Evolutionary conservation across 2,888 invertebrate genomes (phyloP), one percentile per base, ranked within the genome.

Genomic region (Stenodera caucasica): DNA sequence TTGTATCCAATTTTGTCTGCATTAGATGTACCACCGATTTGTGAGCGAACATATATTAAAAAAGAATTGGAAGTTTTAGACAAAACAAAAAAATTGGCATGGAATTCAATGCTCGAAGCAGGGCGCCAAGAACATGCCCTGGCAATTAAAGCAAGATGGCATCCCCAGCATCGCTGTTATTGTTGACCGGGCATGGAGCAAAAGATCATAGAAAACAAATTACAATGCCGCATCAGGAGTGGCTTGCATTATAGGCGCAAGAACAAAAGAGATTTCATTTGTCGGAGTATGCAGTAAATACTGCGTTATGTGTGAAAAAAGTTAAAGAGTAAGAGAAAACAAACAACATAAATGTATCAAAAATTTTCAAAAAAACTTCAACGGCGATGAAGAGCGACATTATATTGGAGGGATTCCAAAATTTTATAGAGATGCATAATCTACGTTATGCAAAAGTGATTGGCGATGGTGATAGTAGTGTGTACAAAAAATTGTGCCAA

Each of bases 111-210:
- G 53, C 8, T 26, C 15, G 18, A 53, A 4, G 60, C 60, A 2
- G 60, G 53, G 1, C 14, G 18, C 14, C 49, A 58, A 21, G 63
- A 67, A 55, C 32, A 15, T 21, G 21, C 59, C 12, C 30, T 68
- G 33, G 69, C 67, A 0, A 55, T 53, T 8, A 54, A 65, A 55
- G 49, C 23, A 9, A 67, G 68, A 69, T 51, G 68, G 66, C 9
- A 50, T 62, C 12, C 63, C 69, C n/a, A 37, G 55, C 8, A 61
- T 68, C 14, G 63, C 61, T 14, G 66, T 68, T 12, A 61, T 69
- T 55, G 64, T 57, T 29, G 70, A 70, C 58, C 66, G 69, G 49
- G 64, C 63, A 55, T 70, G 68, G 69, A 53, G 59, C 11, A 67
- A 70, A 45, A 40, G 67, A 14, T 64, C 67, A 8, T 66, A 69